phyloP scores from a whole-genome alignment of 2,113 vertebrate species.

The Ageneiosus marmoratus region DNA sequence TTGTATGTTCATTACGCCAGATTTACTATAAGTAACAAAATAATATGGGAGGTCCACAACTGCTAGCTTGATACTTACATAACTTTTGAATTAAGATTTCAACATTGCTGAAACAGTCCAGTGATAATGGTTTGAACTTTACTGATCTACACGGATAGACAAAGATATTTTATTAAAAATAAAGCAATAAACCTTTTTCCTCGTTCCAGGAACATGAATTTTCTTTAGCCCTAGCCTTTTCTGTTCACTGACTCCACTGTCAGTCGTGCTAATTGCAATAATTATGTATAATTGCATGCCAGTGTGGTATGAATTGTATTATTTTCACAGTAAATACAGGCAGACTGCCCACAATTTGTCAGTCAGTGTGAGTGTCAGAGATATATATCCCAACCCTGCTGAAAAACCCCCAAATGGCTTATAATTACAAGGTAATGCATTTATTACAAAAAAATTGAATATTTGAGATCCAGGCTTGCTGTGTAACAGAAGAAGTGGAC shows the following conservation, averaged over 20 bases:
- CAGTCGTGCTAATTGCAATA: slow-evolving; percentile 61
- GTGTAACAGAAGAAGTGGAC: background rate
- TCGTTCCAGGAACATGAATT: background rate
- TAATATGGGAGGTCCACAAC: background rate
- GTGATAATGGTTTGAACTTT: background rate
- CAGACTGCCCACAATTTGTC: slow-evolving; percentile 60
- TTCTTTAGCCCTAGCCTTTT: background rate
- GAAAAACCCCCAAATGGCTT: slow-evolving; percentile 6
- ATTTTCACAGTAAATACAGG: slow-evolving; percentile 61
- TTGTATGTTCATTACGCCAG: background rate
- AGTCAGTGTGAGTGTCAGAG: slow-evolving; percentile 36
- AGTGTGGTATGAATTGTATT: slow-evolving; percentile 59
- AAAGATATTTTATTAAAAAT: background rate
- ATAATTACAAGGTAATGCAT: slow-evolving; percentile 19
- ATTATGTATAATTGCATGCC: slow-evolving; percentile 62
- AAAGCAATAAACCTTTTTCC: background rate
- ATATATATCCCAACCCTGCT: background rate
- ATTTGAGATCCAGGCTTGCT: background rate
- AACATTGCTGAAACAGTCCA: background rate
- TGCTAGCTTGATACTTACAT: background rate
- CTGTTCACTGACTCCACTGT: slow-evolving; percentile 1
- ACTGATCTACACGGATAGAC: background rate
- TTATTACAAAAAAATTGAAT: background rate
- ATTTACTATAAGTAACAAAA: background rate
- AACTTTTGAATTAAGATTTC: background rate